Base-by-base conservation (phyloP, 2,113 vertebrate genomes). In the Malaclemys terrapin region DNA sequence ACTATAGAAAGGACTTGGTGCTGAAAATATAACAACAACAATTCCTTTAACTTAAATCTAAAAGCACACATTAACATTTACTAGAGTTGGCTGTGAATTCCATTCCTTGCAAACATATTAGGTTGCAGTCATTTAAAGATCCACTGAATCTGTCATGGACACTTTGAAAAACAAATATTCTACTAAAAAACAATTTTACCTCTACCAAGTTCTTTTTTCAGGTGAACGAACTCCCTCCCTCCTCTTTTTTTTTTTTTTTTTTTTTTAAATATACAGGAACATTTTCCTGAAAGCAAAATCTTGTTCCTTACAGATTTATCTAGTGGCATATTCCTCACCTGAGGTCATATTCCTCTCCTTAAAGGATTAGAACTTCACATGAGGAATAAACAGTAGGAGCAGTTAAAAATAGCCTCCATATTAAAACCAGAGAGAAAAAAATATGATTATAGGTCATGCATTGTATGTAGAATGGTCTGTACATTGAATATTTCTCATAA, bases 1-100 rank as follows among this genome's bases (percentile, higher is more conserved):
- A 49, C 65, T 52, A 54, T 52, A 62, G n/a, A 14, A 79, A 90
- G 78, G 35, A 24, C 87, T 96, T 65, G 76, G 91, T 92, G 93
- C 91, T 79, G 78, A 95, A 95, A 95, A 88, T 86, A 62, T 35
- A 79, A 87, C 89, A 65, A 52, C 5, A 75, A 54, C 56, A 81
- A 89, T 79, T 49, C 91, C 27, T 84, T 57, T 88, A 92, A 95
- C 86, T 92, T 87, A 91, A 35, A 29, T 87, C 76, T 87, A 90
- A 95, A 95, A 90, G 45, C 10, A 89, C 89, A 86, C n/a, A 22
- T 89, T 93, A 96, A 83, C 83, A 20, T 94, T 94, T 22, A 90
- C 22, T 45, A 86, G n/a, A 54, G 89, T 69, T 82, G 42, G 82
- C 72, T 29, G 7, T 75, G 50, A 83, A 80, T 94, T 87, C 85